phyloP scores from a whole-genome alignment of 2,113 vertebrate species.

The Hippocampus abdominalis region DNA sequence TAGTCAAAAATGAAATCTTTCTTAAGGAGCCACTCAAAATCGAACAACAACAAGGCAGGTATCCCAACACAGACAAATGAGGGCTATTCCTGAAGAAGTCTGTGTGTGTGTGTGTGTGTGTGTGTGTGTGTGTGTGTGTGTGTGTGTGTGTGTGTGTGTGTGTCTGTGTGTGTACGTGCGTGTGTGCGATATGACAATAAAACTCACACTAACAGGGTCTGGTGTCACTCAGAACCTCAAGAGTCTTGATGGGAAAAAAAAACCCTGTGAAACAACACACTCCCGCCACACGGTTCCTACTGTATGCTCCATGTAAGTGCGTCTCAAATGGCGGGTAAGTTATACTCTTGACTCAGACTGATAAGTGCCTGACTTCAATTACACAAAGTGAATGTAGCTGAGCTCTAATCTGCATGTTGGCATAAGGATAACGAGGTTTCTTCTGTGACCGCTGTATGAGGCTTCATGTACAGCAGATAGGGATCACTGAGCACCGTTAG shows the following conservation, averaged over 20 bases:
- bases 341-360: constrained; percentile 39
- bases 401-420: constrained; percentile 59
- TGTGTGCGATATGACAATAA: not conserved
- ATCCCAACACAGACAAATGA: constrained; percentile 22
- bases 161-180: no score
- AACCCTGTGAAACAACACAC: not conserved
- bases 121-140: no score
- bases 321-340: constrained; percentile 31
- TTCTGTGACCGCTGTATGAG: constrained; percentile 51
- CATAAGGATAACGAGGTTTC: constrained; percentile 55
- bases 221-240: constrained; percentile 33
- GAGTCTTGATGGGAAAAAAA: not conserved
- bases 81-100: constrained; percentile 43
- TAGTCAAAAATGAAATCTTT: not conserved
- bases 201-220: constrained; percentile 26
- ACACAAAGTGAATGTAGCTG: constrained; percentile 52
- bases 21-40: constrained; percentile 10
- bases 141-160: no score
- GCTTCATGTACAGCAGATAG: constrained; percentile 55
- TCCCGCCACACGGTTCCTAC: not conserved
- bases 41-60: no score
- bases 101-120: constrained; percentile 32
- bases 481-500: constrained; percentile 53
- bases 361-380: constrained; percentile 61
- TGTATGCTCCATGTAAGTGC: not conserved